These are phyloP conservation scores for Garrulus glandarius DNA, from an alignment of 2,797 vertebrate genomes.

Conservation along the genomic window DNA sequence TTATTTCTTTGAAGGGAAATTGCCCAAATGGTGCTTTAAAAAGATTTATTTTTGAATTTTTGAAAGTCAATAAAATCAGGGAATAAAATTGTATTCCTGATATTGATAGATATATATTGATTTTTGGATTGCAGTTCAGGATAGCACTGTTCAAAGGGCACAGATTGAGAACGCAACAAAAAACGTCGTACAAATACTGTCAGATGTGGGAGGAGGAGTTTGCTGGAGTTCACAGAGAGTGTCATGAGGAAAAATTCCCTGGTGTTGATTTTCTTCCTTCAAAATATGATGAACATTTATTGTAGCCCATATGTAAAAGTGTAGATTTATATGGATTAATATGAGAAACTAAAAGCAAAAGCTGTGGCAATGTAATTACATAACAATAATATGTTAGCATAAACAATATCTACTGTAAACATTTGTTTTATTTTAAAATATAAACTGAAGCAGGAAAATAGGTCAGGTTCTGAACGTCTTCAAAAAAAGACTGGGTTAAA, in stretches of 20 bases:
- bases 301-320: background rate
- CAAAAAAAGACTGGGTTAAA: background rate
- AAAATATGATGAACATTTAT: background rate
- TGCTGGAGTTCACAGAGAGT: slow-evolving; percentile 36
- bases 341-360: background rate
- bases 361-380: background rate
- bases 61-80: background rate
- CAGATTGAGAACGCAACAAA: background rate
- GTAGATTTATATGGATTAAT: background rate
- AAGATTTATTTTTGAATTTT: background rate
- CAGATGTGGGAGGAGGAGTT: slow-evolving; percentile 7
- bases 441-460: background rate
- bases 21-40: background rate
- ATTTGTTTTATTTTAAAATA: background rate
- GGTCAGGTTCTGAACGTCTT: background rate
- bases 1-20: background rate
- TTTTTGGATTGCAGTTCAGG: slow-evolving; percentile 2
- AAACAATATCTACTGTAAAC: background rate
- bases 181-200: background rate
- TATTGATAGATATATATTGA: background rate
- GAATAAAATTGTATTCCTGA: background rate
- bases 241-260: slow-evolving; percentile 4
- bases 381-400: background rate
- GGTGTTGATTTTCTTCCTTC: background rate
- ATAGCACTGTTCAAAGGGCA: background rate